A percentile compares a stretch with the other conserved stretches of the same genome.
Conservation (phyloP, 1,140 invertebrate species). For the Drosophila azteca region DNA sequence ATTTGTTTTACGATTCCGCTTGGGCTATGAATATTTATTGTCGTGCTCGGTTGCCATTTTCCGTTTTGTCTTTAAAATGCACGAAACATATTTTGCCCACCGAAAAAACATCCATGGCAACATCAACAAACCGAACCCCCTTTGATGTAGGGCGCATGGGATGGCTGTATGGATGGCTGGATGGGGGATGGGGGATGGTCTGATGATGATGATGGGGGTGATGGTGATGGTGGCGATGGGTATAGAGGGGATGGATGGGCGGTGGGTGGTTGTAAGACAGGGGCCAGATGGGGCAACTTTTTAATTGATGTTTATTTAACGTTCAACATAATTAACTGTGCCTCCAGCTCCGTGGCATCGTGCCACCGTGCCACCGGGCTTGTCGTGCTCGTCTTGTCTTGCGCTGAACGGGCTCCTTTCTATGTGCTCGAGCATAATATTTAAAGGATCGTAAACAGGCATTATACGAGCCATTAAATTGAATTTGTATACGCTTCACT, state of each 20-base stretch:
- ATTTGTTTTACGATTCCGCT: constrained; percentile 77
- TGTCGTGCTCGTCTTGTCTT: neutral
- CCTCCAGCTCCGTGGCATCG: too few species aligned
- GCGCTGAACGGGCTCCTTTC: too few species aligned
- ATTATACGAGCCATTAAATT: constrained; percentile 76
- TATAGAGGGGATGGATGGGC: too few species aligned
- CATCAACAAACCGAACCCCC: neutral
- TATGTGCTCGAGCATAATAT: constrained; percentile 62
- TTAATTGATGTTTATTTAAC: constrained; percentile 82
- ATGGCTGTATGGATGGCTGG: too few species aligned
- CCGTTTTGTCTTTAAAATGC: constrained; percentile 70
- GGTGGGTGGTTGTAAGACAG: neutral
- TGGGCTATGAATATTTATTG: constrained; percentile 79
- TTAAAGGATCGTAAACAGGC: constrained; percentile 73
- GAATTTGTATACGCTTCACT: constrained; percentile 74
- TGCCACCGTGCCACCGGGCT: constrained; percentile 25
- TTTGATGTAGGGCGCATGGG: too few species aligned
- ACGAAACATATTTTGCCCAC: constrained; percentile 53
- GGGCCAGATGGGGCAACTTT: constrained; percentile 37
- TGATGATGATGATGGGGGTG: too few species aligned
- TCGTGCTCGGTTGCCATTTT: constrained; percentile 53
- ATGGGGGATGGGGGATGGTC: too few species aligned
- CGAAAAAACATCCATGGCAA: constrained; percentile 47
- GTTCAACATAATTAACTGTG: constrained; percentile 78
- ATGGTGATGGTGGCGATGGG: too few species aligned